Conservation (phyloP, 2,888 invertebrate species). For the Villa cingulata region DNA sequence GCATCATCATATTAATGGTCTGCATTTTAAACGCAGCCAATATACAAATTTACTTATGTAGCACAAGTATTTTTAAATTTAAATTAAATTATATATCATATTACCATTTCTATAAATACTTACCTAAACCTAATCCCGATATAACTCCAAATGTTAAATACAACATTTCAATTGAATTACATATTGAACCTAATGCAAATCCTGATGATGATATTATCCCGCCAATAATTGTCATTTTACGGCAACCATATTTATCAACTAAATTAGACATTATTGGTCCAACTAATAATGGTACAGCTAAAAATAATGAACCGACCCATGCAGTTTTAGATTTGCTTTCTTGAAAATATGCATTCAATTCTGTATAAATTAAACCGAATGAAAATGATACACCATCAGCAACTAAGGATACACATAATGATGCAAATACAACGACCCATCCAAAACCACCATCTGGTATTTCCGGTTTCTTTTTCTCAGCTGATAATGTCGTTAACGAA, state of each 20-base stretch:
- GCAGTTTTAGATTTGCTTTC: conserved; percentile 75
- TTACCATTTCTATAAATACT: too few species aligned
- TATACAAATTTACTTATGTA: too few species aligned
- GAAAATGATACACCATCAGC: conserved; percentile 90
- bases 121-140: conserved; percentile 68
- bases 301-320: conserved; percentile 80
- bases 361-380: conserved; percentile 77
- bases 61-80: too few species aligned
- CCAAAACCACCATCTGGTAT: conserved; percentile 37
- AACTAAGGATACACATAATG: conserved; percentile 73
- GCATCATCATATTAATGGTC: too few species aligned
- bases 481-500: conserved; percentile 25
- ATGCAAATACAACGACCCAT: conserved; percentile 61
- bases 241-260: conserved; percentile 76
- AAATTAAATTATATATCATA: too few species aligned
- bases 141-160: conserved; percentile 76
- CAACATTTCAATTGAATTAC: conserved; percentile 60
- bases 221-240: conserved; percentile 59
- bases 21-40: too few species aligned
- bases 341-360: conserved; percentile 65
- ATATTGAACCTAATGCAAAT: conserved; percentile 59
- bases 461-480: conserved; percentile 30
- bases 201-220: conserved; percentile 60
- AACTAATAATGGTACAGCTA: conserved; percentile 73
- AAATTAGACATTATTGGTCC: conserved; percentile 75